Evolutionary conservation across 2,888 invertebrate genomes (phyloP), one percentile per base, ranked within the genome.

Genomic region (Nudaria mundana): DNA sequence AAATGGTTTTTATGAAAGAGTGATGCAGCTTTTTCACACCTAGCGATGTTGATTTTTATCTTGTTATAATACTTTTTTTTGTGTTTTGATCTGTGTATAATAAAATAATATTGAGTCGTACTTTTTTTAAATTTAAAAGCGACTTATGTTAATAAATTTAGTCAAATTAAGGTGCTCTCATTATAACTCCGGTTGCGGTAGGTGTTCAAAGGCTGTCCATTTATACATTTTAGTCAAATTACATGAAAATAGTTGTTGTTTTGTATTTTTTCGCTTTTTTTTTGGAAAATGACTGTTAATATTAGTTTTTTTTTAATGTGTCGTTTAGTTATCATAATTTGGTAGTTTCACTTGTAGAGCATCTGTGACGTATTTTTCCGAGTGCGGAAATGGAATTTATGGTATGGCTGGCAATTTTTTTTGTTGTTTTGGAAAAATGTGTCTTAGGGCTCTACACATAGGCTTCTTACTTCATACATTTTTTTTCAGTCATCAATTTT

Each of bases 141-240:
- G 28, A 44, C 37, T 24, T n/a, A 31, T 24, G 28, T 32, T 41
- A 28, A 15, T 34, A 24, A 37, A 37, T 32, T n/a, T 41, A 32
- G 32, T 16, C 11, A 28, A 41, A 40, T 22, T 36, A 32, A 40
- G 41, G 41, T 41, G 41, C 41, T 41, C 31, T 28, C 15, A 29
- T 18, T 37, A 6, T 15, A 35, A 22, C n/a, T 25, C 20, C n/a
- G 30, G 28, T 36, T 12, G 28, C 10, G 18, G n/a, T 35, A 30
- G 39, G 14, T 30, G 32, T 32, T 32, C n/a, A 40, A 30, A 36
- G 31, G 52, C 49, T 49, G 63, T 58, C 59, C 55, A 58, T 32
- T 53, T 40, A 52, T 31, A 53, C 42, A 48, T 32, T 39, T 42
- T 58, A 62, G 55, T 32, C 40, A 49, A 61, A 62, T 42, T 50